phyloP scores from a whole-genome alignment of 1,140 invertebrate genomes.

The Diabrotica undecimpunctata region DNA sequence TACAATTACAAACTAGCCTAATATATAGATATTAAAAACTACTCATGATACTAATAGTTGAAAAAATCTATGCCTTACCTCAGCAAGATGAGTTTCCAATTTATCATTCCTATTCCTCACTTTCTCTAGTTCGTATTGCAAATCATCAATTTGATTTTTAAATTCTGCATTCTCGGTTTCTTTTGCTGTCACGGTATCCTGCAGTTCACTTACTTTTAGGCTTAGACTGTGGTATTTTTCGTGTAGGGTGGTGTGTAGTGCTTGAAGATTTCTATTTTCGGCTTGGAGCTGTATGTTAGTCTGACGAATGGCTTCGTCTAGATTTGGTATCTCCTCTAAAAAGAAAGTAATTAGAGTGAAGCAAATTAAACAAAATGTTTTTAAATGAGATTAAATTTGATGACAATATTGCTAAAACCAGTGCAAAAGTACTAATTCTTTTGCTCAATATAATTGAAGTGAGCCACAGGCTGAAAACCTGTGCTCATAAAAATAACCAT shows the following conservation, averaged over 20 bases:
- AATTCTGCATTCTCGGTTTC: constrained; percentile 93
- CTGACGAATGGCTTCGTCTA: constrained; percentile 79
- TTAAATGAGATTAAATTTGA: background rate
- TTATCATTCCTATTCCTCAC: constrained; percentile 86
- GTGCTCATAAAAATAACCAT: too few species aligned
- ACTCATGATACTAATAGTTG: too few species aligned
- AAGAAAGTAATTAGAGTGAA: constrained; percentile 7
- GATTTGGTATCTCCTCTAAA: constrained; percentile 60
- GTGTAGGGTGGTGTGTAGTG: constrained; percentile 88
- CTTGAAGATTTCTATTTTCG: constrained; percentile 88
- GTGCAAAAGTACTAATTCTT: too few species aligned
- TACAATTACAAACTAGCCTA: too few species aligned
- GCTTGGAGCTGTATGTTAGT: constrained; percentile 82
- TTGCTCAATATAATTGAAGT: too few species aligned
- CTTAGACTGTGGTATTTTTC: constrained; percentile 91
- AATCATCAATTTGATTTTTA: constrained; percentile 92
- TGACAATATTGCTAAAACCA: too few species aligned
- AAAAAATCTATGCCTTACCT: constrained; percentile 43
- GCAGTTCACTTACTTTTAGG: constrained; percentile 84
- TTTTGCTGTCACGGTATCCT: constrained; percentile 85
- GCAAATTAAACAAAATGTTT: background rate
- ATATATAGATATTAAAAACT: too few species aligned
- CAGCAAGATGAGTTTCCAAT: constrained; percentile 82
- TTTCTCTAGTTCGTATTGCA: constrained; percentile 91
- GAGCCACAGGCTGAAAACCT: too few species aligned